These are phyloP conservation scores for Myoxocephalus aenaeus DNA, from an alignment of 2,797 vertebrate species.

Conservation along the genomic window DNA sequence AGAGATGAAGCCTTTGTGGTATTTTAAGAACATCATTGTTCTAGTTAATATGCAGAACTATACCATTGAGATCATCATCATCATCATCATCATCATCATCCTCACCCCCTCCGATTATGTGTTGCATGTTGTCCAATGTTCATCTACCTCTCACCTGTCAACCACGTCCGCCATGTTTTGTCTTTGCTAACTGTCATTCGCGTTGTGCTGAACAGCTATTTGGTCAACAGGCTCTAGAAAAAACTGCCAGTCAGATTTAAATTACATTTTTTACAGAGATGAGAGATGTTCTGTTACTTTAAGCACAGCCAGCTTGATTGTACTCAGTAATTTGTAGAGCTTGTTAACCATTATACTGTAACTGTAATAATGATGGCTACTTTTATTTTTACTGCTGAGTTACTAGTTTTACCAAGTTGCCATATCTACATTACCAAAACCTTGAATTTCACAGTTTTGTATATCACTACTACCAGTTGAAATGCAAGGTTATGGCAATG, in stretches of 20 bases:
- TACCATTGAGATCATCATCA: slow-evolving; percentile 30
- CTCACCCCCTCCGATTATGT: slow-evolving; percentile 54
- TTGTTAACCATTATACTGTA: slow-evolving; percentile 76
- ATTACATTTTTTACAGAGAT: not conserved
- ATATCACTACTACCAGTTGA: slow-evolving; percentile 14
- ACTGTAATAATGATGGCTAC: slow-evolving; percentile 36
- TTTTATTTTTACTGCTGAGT: slow-evolving; percentile 41
- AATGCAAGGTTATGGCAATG: slow-evolving; percentile 69
- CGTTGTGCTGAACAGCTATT: slow-evolving; percentile 69
- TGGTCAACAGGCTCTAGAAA: slow-evolving; percentile 79
- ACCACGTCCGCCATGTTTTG: slow-evolving; percentile 70
- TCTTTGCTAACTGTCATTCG: slow-evolving; percentile 68
- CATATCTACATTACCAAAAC: slow-evolving; percentile 56
- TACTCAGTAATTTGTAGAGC: slow-evolving; percentile 58
- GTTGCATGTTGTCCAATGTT: slow-evolving; percentile 80
- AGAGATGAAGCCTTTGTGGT: slow-evolving; percentile 1
- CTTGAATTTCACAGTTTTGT: slow-evolving; percentile 60
- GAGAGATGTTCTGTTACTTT: slow-evolving; percentile 1
- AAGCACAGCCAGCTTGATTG: not conserved
- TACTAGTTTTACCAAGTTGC: slow-evolving; percentile 27
- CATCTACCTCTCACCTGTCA: slow-evolving; percentile 68
- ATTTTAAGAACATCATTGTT: slow-evolving; percentile 13
- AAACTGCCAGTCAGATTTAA: slow-evolving; percentile 5
- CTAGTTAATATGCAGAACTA: slow-evolving; percentile 6
- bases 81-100: slow-evolving; percentile 42